phyloP scores from a whole-genome alignment of 2,797 vertebrate species.

The Argyrosomus regius region DNA sequence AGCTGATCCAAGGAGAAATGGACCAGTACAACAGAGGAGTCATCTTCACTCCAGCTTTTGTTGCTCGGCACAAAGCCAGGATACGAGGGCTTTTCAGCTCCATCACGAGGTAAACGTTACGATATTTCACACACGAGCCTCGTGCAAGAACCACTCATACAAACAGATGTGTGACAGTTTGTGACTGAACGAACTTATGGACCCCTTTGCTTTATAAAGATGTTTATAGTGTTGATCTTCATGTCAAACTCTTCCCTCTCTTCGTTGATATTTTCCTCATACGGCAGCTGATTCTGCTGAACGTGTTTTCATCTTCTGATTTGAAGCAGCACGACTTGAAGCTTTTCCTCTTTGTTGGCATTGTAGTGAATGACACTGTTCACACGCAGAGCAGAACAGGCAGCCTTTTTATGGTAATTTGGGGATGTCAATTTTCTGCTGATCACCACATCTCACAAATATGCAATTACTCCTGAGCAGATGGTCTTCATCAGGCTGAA shows the following conservation, averaged over 20 bases:
- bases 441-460: neutral
- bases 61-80: conserved; percentile 93
- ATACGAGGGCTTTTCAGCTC: conserved; percentile 95
- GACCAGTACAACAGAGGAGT: conserved; percentile 94
- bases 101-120: conserved; percentile 87
- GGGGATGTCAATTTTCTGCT: neutral
- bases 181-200: neutral
- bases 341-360: neutral
- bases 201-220: neutral
- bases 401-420: too few relatives aligned
- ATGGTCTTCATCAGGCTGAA: neutral
- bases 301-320: too few relatives aligned
- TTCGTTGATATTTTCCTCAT: too few relatives aligned
- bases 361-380: neutral
- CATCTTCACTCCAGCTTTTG: conserved; percentile 94
- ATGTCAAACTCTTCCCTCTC: neutral
- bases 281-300: too few relatives aligned
- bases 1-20: conserved; percentile 91
- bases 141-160: neutral
- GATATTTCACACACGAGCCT: neutral
- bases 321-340: too few relatives aligned
- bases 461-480: neutral
- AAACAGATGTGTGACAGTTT: neutral
- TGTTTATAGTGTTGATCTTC: neutral
- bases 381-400: neutral